phyloP scores from a whole-genome alignment of 1,140 invertebrate species.

The Gerris buenoi region DNA sequence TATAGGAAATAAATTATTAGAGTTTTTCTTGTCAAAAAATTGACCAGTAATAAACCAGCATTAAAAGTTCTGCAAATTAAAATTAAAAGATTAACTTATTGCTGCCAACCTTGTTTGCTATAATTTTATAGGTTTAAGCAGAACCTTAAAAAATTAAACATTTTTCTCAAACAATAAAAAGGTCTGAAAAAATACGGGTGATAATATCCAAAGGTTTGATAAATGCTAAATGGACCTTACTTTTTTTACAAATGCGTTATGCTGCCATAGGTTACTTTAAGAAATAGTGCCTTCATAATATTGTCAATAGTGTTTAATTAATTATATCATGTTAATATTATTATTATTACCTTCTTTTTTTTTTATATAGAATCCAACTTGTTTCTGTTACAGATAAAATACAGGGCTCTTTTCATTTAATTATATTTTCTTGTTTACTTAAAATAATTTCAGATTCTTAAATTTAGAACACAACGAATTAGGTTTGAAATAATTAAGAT shows the following conservation, averaged over 20 bases:
- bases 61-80: too few species aligned
- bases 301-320: background rate
- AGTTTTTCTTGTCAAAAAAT: too few species aligned
- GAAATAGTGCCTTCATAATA: background rate
- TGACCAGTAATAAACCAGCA: too few species aligned
- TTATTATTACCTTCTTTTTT: background rate
- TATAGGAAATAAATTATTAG: too few species aligned
- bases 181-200: background rate
- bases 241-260: background rate
- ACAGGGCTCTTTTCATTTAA: background rate
- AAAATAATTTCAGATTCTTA: background rate
- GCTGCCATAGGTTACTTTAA: conserved; percentile 2
- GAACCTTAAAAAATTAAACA: background rate
- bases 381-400: background rate
- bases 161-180: background rate
- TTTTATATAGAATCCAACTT: background rate
- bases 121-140: background rate
- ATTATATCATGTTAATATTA: background rate
- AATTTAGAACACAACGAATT: background rate
- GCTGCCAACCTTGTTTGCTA: background rate
- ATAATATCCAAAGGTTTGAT: background rate
- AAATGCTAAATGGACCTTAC: background rate
- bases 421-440: background rate
- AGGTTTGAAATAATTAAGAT: too few species aligned
- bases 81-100: background rate